These are phyloP conservation scores for Euzophera pinguis DNA, from an alignment of 2,888 invertebrate species.

Conservation along the genomic window DNA sequence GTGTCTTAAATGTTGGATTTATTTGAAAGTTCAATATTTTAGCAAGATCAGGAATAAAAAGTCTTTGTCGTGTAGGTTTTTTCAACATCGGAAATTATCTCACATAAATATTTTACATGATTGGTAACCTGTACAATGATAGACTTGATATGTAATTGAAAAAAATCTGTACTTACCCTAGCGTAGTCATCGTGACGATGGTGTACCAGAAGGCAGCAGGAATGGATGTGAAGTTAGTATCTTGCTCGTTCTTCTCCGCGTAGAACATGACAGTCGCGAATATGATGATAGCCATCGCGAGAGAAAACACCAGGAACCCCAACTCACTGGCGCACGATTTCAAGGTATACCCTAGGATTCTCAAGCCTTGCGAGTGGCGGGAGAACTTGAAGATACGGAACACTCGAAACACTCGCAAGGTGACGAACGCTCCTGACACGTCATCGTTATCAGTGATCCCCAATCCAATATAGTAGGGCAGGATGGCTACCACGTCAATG, in stretches of 20 bases:
- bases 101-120: not conserved
- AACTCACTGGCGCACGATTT: slow-evolving; percentile 99
- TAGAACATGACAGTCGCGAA: slow-evolving; percentile 99
- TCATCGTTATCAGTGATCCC: slow-evolving; percentile 99
- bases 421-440: slow-evolving; percentile 99
- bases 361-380: slow-evolving; percentile 98
- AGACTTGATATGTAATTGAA: not conserved
- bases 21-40: not conserved
- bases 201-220: slow-evolving; percentile 99
- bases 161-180: slow-evolving; percentile 91
- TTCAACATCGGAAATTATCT: no score
- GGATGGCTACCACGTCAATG: slow-evolving; percentile 99
- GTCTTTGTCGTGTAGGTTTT: no score
- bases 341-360: slow-evolving; percentile 99
- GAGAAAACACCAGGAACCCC: slow-evolving; percentile 98
- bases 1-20: not conserved
- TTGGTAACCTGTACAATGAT: not conserved
- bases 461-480: slow-evolving; percentile 99
- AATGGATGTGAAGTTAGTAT: slow-evolving; percentile 99
- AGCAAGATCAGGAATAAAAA: no score
- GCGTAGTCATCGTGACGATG: slow-evolving; percentile 99
- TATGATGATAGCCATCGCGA: slow-evolving; percentile 99
- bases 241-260: slow-evolving; percentile 98
- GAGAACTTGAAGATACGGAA: slow-evolving; percentile 99
- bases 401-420: slow-evolving; percentile 98